Evolutionary conservation across 2,113 vertebrate genomes (phyloP).

Genomic region (Coreoperca whiteheadi): DNA sequence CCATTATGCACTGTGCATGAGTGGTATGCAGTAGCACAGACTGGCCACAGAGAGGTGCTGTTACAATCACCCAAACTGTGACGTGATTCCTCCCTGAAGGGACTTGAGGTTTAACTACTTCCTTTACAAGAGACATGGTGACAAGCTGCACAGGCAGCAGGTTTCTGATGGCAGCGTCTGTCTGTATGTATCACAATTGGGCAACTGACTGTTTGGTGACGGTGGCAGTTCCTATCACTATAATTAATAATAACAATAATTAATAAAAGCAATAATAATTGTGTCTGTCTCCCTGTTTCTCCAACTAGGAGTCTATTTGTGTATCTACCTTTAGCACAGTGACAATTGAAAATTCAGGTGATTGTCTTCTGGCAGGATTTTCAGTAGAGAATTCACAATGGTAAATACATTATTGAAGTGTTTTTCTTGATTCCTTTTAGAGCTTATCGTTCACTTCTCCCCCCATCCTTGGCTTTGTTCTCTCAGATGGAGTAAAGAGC

Average conservation of each 20-base stretch:
- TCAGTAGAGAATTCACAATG: slow-evolving; percentile 65
- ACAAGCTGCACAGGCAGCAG: slow-evolving; percentile 44
- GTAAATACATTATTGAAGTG: slow-evolving; percentile 44
- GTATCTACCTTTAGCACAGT: slow-evolving; percentile 33
- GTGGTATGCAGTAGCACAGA: slow-evolving; percentile 58
- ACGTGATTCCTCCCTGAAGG: slow-evolving; percentile 40
- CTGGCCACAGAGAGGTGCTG: slow-evolving; percentile 73
- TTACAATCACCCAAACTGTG: slow-evolving; percentile 15
- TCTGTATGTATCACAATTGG: slow-evolving; percentile 34
- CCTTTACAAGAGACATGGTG: slow-evolving; percentile 57
- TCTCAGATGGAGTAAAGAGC: slow-evolving; percentile 24
- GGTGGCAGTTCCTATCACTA: slow-evolving; percentile 35
- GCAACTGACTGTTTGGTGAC: slow-evolving; percentile 35
- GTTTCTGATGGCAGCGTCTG: slow-evolving; percentile 56
- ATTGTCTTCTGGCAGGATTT: slow-evolving; percentile 79
- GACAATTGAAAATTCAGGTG: slow-evolving; percentile 23
- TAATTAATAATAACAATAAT: too few species aligned
- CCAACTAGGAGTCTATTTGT: slow-evolving; percentile 11
- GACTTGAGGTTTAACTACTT: slow-evolving; percentile 52
- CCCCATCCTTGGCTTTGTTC: slow-evolving; percentile 12
- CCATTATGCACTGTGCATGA: neutral
- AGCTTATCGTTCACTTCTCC: slow-evolving; percentile 45
- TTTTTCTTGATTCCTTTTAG: slow-evolving; percentile 34
- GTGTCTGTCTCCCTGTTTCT: slow-evolving; percentile 19
- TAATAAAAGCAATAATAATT: too few species aligned